A percentile compares a stretch with the other conserved stretches of the same genome.
Conservation (phyloP, 2,113 vertebrate species). For the Emydocephalus ijimae region DNA sequence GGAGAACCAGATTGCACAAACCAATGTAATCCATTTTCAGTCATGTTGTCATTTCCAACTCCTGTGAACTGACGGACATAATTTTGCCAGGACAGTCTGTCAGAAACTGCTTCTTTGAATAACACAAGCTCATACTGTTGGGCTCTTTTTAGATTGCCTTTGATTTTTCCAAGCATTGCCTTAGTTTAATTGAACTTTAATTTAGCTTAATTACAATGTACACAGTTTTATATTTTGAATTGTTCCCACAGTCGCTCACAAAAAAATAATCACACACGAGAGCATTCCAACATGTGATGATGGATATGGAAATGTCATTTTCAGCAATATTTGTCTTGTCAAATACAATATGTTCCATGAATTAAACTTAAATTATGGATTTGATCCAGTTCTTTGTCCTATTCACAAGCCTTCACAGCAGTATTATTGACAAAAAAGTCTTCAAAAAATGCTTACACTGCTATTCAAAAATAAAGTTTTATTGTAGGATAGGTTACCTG, state of each 20-base stretch:
- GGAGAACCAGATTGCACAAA: neutral
- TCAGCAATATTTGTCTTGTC: neutral
- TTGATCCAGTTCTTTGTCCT: neutral
- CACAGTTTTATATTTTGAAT: neutral
- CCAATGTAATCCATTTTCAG: neutral
- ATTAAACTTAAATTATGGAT: neutral
- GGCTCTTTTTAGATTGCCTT: neutral
- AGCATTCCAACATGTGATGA: neutral
- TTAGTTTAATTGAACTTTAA: neutral
- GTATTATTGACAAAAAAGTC: neutral
- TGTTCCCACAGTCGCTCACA: neutral
- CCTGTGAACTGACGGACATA: neutral
- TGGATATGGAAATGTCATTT: neutral
- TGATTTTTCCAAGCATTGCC: neutral
- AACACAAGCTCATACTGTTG: neutral
- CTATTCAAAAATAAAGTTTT: neutral
- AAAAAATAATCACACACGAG: neutral
- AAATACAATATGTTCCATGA: neutral
- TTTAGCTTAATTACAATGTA: neutral
- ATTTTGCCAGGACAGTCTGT: neutral
- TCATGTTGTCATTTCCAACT: neutral
- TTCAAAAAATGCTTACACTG: neutral
- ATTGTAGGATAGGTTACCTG: neutral
- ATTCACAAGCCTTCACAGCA: neutral
- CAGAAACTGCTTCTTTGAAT: neutral